Percentiles rank a stretch among this genome's conserved stretches.
Evolutionary conservation across 2,888 invertebrate genomes (phyloP).

Genomic region (Pedicia rivosa): DNA sequence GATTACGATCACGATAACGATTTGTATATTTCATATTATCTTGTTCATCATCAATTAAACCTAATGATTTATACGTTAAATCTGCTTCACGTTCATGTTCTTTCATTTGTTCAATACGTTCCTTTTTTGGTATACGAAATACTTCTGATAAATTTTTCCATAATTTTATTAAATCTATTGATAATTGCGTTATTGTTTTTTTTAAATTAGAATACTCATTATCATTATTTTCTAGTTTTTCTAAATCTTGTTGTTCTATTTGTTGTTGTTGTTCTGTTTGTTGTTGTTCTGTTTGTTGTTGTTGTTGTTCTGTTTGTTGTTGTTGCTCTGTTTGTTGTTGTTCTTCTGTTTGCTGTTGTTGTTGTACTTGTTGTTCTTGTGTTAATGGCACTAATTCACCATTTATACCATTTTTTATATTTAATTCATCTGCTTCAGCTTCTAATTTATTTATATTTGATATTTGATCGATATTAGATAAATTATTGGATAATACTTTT

Average conservation of each 20-base stretch:
- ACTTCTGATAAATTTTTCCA: constrained; percentile 32
- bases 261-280: not conserved
- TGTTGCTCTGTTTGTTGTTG: too few species aligned
- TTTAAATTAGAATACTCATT: constrained; percentile 1
- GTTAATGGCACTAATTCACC: too few species aligned
- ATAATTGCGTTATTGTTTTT: constrained; percentile 11
- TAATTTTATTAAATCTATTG: constrained; percentile 17
- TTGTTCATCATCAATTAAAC: constrained; percentile 18
- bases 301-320: too few species aligned
- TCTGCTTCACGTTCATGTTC: constrained; percentile 87
- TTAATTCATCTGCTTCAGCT: not conserved
- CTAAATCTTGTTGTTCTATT: constrained; percentile 1
- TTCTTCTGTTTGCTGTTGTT: too few species aligned
- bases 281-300: too few species aligned
- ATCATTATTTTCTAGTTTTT: constrained; percentile 6
- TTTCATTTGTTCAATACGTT: constrained; percentile 87
- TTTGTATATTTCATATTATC: constrained; percentile 2
- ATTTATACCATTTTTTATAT: not conserved
- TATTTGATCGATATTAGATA: not conserved
- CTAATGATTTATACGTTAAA: constrained; percentile 28
- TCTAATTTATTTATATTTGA: not conserved
- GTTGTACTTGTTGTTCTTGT: too few species aligned
- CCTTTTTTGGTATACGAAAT: constrained; percentile 88
- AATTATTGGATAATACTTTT: not conserved
- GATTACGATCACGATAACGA: not conserved